Percentiles rank a stretch among this genome's conserved stretches.
Conservation (phyloP, 2,797 vertebrate species). For the Avahi laniger region DNA sequence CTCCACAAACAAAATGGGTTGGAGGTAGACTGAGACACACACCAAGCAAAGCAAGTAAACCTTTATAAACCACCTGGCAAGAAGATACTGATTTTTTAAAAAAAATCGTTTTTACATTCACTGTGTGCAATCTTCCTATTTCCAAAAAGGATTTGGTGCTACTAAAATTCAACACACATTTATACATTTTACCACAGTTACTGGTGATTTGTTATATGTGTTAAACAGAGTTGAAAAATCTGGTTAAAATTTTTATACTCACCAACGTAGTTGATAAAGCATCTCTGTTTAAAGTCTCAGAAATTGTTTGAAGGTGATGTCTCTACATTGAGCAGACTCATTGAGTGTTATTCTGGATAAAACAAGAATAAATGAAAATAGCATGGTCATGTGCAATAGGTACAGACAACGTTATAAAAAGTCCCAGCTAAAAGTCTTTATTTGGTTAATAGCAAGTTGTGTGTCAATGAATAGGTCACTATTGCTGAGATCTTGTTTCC, state of each 20-base stretch:
- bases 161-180: not conserved
- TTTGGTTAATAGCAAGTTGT: not conserved
- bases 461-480: not conserved
- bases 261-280: not conserved
- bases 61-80: not conserved
- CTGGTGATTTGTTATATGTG: not conserved
- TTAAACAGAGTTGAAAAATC: not conserved
- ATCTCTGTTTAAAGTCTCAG: not conserved
- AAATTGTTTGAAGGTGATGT: not conserved
- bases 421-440: not conserved
- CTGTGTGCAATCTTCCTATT: not conserved
- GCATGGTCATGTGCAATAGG: not conserved
- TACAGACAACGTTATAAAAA: not conserved
- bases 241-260: not conserved
- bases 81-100: not conserved
- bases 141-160: not conserved
- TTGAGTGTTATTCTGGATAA: not conserved
- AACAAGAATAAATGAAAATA: not conserved
- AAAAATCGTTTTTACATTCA: not conserved
- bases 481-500: not conserved
- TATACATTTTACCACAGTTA: not conserved
- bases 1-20: not conserved
- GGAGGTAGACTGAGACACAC: not conserved
- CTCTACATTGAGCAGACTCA: not conserved
- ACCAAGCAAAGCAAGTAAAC: not conserved